Percentiles rank a stretch among this genome's conserved stretches.
These are phyloP conservation scores for Rutpela maculata DNA, from an alignment of 2,888 invertebrate species.

Conservation along the genomic window DNA sequence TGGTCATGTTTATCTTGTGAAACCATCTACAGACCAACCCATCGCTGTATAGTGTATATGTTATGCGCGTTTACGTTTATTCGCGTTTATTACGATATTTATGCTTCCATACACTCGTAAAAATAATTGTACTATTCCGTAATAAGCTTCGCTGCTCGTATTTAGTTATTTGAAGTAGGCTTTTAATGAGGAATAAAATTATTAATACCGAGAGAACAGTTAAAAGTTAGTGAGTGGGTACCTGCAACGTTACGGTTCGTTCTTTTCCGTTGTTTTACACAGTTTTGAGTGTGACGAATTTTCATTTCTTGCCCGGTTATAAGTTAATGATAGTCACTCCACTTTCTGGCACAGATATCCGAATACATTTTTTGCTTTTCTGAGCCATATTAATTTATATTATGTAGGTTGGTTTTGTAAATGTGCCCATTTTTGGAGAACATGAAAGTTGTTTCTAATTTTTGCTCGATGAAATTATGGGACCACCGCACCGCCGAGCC, in stretches of 20 bases:
- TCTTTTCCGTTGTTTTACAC: no score
- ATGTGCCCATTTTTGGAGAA: no score
- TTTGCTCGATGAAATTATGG: no score
- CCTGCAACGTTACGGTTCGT: no score
- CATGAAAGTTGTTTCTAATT: no score
- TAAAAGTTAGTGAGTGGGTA: not conserved
- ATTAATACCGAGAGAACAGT: not conserved
- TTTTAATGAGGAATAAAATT: not conserved
- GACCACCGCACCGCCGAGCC: no score
- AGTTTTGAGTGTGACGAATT: not conserved
- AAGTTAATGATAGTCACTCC: no score
- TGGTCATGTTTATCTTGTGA: slow-evolving; percentile 16
- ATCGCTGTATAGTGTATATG: slow-evolving; percentile 15
- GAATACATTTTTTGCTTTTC: no score
- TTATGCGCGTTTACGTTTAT: slow-evolving; percentile 11
- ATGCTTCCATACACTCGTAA: slow-evolving; percentile 15
- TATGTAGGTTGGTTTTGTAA: no score
- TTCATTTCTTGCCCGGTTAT: not conserved
- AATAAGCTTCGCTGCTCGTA: not conserved
- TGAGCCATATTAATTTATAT: no score
- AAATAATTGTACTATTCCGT: slow-evolving; percentile 25
- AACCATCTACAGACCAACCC: slow-evolving; percentile 13
- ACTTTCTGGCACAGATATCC: no score
- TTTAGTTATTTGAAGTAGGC: not conserved
- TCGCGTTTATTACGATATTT: slow-evolving; percentile 13